Conservation (phyloP, 2,888 invertebrate species). For the Cantharis flavilabris region DNA sequence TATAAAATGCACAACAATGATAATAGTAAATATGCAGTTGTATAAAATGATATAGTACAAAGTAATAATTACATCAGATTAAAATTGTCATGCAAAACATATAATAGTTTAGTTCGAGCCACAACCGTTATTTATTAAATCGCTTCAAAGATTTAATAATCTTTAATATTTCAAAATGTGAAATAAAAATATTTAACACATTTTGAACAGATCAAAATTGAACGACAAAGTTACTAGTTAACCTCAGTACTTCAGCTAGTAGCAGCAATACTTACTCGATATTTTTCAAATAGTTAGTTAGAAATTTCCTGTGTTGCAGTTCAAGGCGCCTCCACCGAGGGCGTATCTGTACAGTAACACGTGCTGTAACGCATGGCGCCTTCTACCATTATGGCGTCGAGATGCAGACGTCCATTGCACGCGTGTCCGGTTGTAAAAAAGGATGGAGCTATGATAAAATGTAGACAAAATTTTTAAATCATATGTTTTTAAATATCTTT, state of each 20-base stretch:
- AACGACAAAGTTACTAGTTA: neutral
- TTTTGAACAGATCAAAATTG: neutral
- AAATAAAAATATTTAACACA: neutral
- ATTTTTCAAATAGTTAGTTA: conserved; percentile 4
- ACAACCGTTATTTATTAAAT: neutral
- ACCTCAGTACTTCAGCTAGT: neutral
- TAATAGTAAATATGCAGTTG: neutral
- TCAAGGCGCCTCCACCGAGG: conserved; percentile 31
- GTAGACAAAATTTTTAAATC: neutral
- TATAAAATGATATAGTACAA: neutral
- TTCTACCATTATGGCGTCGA: conserved; percentile 40
- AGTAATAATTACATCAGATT: neutral
- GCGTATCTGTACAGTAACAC: conserved; percentile 35
- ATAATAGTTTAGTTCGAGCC: neutral
- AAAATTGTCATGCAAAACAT: neutral
- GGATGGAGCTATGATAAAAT: neutral
- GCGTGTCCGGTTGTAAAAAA: conserved; percentile 13
- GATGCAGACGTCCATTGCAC: conserved; percentile 37
- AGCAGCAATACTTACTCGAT: neutral
- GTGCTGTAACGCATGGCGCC: conserved; percentile 42
- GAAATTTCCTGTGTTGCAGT: conserved; percentile 25
- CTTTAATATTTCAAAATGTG: neutral
- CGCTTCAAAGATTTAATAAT: neutral
- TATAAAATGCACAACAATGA: neutral
- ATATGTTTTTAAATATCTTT: neutral